A percentile compares a stretch with the other conserved stretches of the same genome.
phyloP scores from a whole-genome alignment of 1,140 invertebrate genomes.

The Drosophila nigrodunni region DNA sequence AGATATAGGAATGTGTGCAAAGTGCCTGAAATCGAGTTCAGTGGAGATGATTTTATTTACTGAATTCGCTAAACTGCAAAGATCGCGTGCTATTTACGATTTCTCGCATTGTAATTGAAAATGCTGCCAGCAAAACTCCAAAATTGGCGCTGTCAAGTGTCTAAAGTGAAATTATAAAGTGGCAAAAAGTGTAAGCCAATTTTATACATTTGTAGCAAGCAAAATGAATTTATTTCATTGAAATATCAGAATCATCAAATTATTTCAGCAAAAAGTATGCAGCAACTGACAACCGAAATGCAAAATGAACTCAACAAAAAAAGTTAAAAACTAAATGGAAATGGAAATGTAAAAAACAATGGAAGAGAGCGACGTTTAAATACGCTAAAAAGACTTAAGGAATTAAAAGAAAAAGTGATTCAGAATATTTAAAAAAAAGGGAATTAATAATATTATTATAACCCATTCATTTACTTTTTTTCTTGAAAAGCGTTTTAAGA shows the following conservation, averaged over 20 bases:
- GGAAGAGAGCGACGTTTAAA: background rate
- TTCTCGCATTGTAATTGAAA: constrained; percentile 61
- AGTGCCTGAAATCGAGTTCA: background rate
- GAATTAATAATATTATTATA: no score
- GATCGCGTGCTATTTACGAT: constrained; percentile 21
- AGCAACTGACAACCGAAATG: constrained; percentile 30
- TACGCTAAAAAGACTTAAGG: background rate
- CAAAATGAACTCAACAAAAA: background rate
- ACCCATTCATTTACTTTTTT: no score
- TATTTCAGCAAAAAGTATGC: constrained; percentile 37
- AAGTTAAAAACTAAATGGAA: constrained; percentile 57
- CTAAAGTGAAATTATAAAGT: constrained; percentile 52
- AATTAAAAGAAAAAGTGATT: no score
- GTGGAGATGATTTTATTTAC: constrained; percentile 4
- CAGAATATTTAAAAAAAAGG: no score
- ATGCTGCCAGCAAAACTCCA: constrained; percentile 53
- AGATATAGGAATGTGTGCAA: background rate
- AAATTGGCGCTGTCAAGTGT: constrained; percentile 72
- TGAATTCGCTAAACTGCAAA: background rate
- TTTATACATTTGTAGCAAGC: background rate
- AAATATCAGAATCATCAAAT: constrained; percentile 64
- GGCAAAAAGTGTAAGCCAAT: constrained; percentile 16
- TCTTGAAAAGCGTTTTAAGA: no score
- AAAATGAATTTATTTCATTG: constrained; percentile 39
- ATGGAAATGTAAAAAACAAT: background rate